phyloP scores from a whole-genome alignment of 1,140 invertebrate species.

The Bombus fervidus region DNA sequence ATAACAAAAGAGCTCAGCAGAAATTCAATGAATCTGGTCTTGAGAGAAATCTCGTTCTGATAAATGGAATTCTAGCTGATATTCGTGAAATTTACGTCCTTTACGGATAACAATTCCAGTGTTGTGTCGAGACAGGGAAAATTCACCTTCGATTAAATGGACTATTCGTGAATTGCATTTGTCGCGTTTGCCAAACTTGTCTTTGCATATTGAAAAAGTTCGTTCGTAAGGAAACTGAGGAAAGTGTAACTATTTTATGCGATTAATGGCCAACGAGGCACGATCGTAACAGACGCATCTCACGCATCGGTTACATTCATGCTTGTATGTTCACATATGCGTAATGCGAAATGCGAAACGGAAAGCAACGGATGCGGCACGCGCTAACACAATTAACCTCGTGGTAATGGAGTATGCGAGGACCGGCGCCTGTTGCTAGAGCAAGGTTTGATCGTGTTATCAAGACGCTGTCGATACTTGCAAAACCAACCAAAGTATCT shows the following conservation, averaged over 20 bases:
- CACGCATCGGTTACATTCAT: slow-evolving; percentile 11
- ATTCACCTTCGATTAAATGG: not conserved
- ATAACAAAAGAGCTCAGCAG: not conserved
- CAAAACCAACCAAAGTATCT: slow-evolving; percentile 38
- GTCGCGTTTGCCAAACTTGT: not conserved
- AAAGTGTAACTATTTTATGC: not conserved
- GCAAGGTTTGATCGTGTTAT: slow-evolving; percentile 66
- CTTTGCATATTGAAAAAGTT: not conserved
- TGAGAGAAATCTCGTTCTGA: too few relatives aligned
- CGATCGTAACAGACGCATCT: not conserved
- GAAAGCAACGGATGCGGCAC: slow-evolving; percentile 50
- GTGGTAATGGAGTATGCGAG: slow-evolving; percentile 69
- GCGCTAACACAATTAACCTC: slow-evolving; percentile 65
- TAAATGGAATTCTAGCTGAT: too few relatives aligned
- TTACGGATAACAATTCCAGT: too few relatives aligned
- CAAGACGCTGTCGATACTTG: slow-evolving; percentile 67
- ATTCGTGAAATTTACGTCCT: too few relatives aligned
- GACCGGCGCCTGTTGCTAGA: slow-evolving; percentile 48
- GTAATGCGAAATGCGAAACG: slow-evolving; percentile 58
- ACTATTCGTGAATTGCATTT: not conserved
- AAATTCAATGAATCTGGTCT: not conserved
- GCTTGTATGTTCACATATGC: slow-evolving; percentile 34
- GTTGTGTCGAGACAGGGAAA: not conserved
- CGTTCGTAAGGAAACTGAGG: not conserved
- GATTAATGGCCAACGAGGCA: not conserved